Percentiles rank a stretch among this genome's conserved stretches.
These are phyloP conservation scores for Carapus acus DNA, from an alignment of 2,797 vertebrate genomes.

Conservation along the genomic window DNA sequence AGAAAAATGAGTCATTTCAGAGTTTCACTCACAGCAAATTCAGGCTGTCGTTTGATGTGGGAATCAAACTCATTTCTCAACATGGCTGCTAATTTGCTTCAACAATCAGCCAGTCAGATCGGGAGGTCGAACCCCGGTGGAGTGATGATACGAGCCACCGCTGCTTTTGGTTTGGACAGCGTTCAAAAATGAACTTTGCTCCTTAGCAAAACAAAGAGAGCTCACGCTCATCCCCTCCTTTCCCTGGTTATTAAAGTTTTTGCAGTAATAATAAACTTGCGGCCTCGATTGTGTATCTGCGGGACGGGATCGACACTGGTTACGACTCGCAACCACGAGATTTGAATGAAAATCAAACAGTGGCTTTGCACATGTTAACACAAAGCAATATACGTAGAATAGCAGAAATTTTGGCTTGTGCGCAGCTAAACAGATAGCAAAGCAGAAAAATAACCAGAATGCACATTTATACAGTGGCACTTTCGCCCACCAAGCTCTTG, in stretches of 20 bases:
- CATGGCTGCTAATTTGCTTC: conserved; percentile 46
- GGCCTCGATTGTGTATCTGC: conserved; percentile 7
- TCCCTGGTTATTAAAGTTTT: conserved; percentile 28
- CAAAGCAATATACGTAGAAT: conserved; percentile 43
- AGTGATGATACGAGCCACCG: conserved; percentile 9
- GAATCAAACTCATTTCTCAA: conserved; percentile 43
- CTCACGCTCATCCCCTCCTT: conserved; percentile 15
- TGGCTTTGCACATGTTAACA: conserved; percentile 19
- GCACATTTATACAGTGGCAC: no score
- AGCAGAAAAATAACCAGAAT: no score
- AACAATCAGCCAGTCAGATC: conserved; percentile 27
- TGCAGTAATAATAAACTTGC: conserved; percentile 17
- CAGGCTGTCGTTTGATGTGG: conserved; percentile 71
- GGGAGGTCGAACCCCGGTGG: conserved; percentile 20
- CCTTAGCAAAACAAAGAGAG: conserved; percentile 5
- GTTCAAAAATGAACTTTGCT: conserved; percentile 46
- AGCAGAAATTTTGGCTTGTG: no score
- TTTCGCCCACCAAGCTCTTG: no score
- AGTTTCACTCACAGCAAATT: conserved; percentile 57
- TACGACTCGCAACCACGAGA: no score
- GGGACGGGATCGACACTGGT: conserved; percentile 21
- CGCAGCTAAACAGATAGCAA: no score
- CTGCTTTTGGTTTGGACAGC: conserved; percentile 9
- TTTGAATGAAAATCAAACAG: no score
- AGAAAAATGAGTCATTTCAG: conserved; percentile 66